A percentile compares a stretch with the other conserved stretches of the same genome.
Conservation (phyloP, 2,113 vertebrate genomes). For the Cranoglanis bouderius region DNA sequence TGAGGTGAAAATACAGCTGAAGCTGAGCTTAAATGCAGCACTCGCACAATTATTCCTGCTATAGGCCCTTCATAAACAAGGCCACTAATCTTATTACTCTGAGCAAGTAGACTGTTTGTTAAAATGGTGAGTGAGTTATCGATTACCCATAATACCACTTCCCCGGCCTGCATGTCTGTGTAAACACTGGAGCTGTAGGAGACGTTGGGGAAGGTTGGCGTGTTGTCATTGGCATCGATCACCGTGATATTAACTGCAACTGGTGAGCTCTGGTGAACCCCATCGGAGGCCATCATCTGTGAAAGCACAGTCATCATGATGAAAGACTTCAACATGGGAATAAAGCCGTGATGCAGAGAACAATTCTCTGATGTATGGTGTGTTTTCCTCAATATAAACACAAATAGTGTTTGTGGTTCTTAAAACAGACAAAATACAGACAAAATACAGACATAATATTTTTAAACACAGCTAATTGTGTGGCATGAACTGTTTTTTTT, state of each 20-base stretch:
- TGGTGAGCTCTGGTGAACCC: conserved; percentile 87
- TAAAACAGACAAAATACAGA: neutral
- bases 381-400: neutral
- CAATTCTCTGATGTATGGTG: neutral
- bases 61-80: conserved; percentile 39
- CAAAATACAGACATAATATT: neutral
- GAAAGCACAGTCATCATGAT: conserved; percentile 29
- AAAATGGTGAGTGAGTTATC: conserved; percentile 36
- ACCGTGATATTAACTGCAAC: conserved; percentile 86
- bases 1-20: conserved; percentile 15
- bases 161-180: conserved; percentile 86
- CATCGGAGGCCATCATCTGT: conserved; percentile 92
- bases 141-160: conserved; percentile 83
- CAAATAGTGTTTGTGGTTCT: neutral
- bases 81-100: conserved; percentile 36
- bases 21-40: conserved; percentile 4
- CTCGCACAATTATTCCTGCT: conserved; percentile 46
- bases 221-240: conserved; percentile 96
- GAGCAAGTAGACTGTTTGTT: conserved; percentile 44
- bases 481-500: neutral
- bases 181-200: conserved; percentile 90
- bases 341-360: conserved; percentile 7
- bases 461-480: neutral
- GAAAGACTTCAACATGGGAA: neutral
- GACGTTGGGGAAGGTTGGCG: conserved; percentile 88